A percentile compares a stretch with the other conserved stretches of the same genome.
Conservation (phyloP, 2,113 vertebrate genomes). For the Gnathonemus echidnorhynchus region DNA sequence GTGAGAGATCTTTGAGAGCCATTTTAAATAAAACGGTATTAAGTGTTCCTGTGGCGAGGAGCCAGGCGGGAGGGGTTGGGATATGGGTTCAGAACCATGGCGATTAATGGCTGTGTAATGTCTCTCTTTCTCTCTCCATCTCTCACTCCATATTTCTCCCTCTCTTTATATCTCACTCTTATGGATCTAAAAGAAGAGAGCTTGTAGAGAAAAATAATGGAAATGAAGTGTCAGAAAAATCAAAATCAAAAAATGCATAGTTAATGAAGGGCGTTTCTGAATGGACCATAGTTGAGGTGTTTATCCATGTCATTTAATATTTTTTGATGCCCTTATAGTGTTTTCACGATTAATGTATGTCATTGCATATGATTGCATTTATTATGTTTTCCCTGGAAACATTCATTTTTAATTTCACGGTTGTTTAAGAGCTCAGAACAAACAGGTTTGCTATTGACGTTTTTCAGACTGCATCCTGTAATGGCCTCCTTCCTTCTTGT, state of each 20-base stretch:
- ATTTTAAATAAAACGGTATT: not conserved
- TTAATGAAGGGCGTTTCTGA: not conserved
- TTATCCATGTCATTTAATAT: not conserved
- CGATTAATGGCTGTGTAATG: slow-evolving; percentile 24
- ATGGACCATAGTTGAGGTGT: not conserved
- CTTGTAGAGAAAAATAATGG: not conserved
- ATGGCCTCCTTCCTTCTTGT: not conserved
- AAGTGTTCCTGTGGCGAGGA: slow-evolving; percentile 44
- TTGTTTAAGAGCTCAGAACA: not conserved
- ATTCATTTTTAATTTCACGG: not conserved
- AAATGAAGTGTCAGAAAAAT: not conserved
- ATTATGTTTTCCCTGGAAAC: not conserved
- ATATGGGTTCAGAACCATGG: slow-evolving; percentile 15
- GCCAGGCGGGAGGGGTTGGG: slow-evolving; percentile 11
- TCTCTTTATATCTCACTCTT: not conserved
- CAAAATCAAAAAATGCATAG: not conserved
- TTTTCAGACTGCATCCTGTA: not conserved
- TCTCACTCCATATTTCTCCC: not conserved
- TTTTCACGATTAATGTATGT: not conserved
- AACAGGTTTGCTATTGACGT: not conserved
- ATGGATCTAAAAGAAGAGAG: not conserved
- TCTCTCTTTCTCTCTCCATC: not conserved
- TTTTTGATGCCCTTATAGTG: not conserved
- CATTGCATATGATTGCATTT: not conserved
- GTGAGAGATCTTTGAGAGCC: slow-evolving; percentile 6